phyloP scores from a whole-genome alignment of 2,797 vertebrate genomes.

The Buphagus erythrorhynchus region DNA sequence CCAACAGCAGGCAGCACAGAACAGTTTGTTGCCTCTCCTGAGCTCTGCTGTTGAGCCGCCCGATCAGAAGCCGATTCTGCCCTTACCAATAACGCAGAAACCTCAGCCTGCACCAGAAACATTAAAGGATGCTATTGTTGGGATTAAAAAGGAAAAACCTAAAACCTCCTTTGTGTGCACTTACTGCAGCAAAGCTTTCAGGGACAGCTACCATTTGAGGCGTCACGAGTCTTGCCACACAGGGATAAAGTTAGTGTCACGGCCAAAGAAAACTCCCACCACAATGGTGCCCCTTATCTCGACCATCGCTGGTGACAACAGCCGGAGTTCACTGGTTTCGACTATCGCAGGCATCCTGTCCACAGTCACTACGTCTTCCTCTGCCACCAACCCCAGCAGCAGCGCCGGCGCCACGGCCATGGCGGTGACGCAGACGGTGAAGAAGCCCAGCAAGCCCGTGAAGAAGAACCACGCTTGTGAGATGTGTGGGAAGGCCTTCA shows the following conservation, averaged over 20 bases:
- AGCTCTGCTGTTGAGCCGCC: slow-evolving; percentile 91
- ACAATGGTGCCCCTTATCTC: slow-evolving; percentile 96
- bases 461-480: slow-evolving; percentile 98
- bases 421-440: slow-evolving; percentile 83
- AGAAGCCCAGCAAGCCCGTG: slow-evolving; percentile 94
- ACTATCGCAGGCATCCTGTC: slow-evolving; percentile 94
- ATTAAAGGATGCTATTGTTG: slow-evolving; percentile 90
- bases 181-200: slow-evolving; percentile 98
- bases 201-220: slow-evolving; percentile 97
- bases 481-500: slow-evolving; percentile 97
- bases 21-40: slow-evolving; percentile 93
- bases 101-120: slow-evolving; percentile 91
- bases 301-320: slow-evolving; percentile 90
- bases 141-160: slow-evolving; percentile 95
- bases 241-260: slow-evolving; percentile 95
- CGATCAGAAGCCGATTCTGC: slow-evolving; percentile 95
- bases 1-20: slow-evolving; percentile 94
- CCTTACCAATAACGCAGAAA: slow-evolving; percentile 94
- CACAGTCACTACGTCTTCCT: slow-evolving; percentile 92
- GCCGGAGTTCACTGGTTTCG: slow-evolving; percentile 89
- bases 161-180: slow-evolving; percentile 97
- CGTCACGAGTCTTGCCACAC: slow-evolving; percentile 97
- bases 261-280: slow-evolving; percentile 91
- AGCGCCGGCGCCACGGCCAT: slow-evolving; percentile 79
- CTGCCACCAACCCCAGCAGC: slow-evolving; percentile 84